A percentile compares a stretch with the other conserved stretches of the same genome.
These are phyloP conservation scores for Drosophila kikkawai DNA, from an alignment of 1,140 invertebrate genomes.

Conservation along the genomic window DNA sequence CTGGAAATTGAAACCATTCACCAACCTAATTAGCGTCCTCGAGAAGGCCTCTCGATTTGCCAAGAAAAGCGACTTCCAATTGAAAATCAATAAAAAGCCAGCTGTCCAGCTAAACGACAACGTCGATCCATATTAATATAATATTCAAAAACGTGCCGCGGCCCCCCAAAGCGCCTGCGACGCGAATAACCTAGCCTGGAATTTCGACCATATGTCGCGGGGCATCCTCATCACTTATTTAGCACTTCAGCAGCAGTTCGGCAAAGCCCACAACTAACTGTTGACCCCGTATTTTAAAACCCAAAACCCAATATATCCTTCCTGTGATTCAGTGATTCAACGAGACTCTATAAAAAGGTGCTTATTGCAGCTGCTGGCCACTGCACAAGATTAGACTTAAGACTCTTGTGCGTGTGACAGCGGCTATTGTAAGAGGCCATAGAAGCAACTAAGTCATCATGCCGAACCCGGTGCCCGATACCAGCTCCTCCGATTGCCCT, in stretches of 20 bases:
- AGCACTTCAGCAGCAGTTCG: conserved; percentile 20
- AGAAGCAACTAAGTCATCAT: conserved; percentile 73
- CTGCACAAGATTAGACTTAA: conserved; percentile 96
- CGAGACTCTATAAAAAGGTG: conserved; percentile 85
- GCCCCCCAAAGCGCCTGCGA: background rate
- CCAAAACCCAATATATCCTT: too few relatives aligned
- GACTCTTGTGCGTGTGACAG: conserved; percentile 99
- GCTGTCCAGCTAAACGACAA: background rate
- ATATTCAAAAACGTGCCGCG: conserved; percentile 63
- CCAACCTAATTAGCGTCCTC: background rate
- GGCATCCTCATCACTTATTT: conserved; percentile 66
- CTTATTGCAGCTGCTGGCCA: conserved; percentile 97
- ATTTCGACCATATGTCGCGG: conserved; percentile 68
- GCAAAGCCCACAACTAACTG: conserved; percentile 10
- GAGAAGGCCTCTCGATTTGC: background rate
- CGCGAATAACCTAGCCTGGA: conserved; percentile 16
- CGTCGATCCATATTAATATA: conserved; percentile 35
- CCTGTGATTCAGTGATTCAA: conserved; percentile 22
- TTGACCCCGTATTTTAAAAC: conserved; percentile 7
- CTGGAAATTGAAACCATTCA: background rate
- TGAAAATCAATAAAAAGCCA: conserved; percentile 43
- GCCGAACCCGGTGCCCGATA: too few relatives aligned
- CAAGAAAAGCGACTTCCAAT: conserved; percentile 25
- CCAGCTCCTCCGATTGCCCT: background rate
- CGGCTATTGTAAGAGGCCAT: conserved; percentile 94